Evolutionary conservation across 1,140 invertebrate genomes (phyloP).

Genomic region (Panagrolaimus sp.): DNA sequence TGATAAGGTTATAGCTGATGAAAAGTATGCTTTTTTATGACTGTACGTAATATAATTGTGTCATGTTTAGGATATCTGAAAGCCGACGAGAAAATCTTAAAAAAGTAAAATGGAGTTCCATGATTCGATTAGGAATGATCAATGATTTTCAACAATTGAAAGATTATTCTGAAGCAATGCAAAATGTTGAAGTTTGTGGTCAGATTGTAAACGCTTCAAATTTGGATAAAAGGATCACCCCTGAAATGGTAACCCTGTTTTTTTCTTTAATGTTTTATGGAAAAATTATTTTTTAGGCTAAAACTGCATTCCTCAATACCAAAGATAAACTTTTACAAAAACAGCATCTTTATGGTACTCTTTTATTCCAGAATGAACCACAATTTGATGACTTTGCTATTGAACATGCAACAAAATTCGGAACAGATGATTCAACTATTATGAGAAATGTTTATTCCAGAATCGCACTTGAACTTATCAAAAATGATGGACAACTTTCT

Average conservation of each 20-base stretch:
- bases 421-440: not conserved
- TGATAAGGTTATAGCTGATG: not conserved
- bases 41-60: not conserved
- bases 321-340: not conserved
- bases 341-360: not conserved
- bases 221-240: not conserved
- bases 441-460: not conserved
- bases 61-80: not conserved
- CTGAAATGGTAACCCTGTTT: not conserved
- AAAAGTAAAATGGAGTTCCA: not conserved
- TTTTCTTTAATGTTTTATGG: not conserved
- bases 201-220: not conserved
- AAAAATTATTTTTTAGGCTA: not conserved
- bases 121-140: not conserved
- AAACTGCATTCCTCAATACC: not conserved
- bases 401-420: not conserved
- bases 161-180: not conserved
- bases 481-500: not conserved
- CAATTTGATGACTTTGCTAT: not conserved
- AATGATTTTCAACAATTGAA: not conserved
- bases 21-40: not conserved
- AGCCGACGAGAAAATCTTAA: not conserved
- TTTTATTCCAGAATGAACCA: not conserved
- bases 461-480: not conserved
- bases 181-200: not conserved